Conservation (phyloP, 1,140 invertebrate genomes). For the Zaprionus vittiger region DNA sequence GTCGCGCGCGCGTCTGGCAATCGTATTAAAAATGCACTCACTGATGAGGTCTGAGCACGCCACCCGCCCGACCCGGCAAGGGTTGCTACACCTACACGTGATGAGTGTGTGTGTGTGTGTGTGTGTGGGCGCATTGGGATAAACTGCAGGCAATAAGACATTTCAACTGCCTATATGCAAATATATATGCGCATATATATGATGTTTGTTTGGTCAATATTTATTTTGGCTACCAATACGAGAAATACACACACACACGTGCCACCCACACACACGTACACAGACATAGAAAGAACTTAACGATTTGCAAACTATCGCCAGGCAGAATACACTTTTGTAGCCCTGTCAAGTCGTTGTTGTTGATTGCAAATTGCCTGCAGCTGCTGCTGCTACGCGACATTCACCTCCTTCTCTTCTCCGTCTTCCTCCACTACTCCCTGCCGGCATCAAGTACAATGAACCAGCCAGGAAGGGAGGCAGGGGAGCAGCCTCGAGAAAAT, state of each 20-base stretch:
- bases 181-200: slow-evolving; percentile 11
- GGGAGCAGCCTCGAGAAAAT: slow-evolving; percentile 8
- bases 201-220: slow-evolving; percentile 78
- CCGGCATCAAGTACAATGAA: slow-evolving; percentile 30
- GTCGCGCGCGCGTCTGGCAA: not conserved
- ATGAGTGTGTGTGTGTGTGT: not conserved
- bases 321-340: slow-evolving; percentile 25
- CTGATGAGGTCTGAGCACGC: slow-evolving; percentile 24
- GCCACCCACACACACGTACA: not conserved
- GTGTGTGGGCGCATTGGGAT: slow-evolving; percentile 52
- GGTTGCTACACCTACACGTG: not conserved
- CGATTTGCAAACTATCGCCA: slow-evolving; percentile 4
- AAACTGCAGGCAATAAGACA: slow-evolving; percentile 59
- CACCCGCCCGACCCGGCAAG: not conserved
- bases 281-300: not conserved
- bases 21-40: slow-evolving; percentile 25
- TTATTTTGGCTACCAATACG: slow-evolving; percentile 48
- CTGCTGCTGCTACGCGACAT: slow-evolving; percentile 1
- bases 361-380: slow-evolving; percentile 51
- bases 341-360: slow-evolving; percentile 40
- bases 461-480: not conserved
- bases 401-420: not conserved
- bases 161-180: slow-evolving; percentile 35
- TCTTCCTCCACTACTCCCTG: not conserved
- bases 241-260: slow-evolving; percentile 21